These are phyloP conservation scores for Panurus biarmicus DNA, from an alignment of 2,113 vertebrate genomes.

Conservation along the genomic window DNA sequence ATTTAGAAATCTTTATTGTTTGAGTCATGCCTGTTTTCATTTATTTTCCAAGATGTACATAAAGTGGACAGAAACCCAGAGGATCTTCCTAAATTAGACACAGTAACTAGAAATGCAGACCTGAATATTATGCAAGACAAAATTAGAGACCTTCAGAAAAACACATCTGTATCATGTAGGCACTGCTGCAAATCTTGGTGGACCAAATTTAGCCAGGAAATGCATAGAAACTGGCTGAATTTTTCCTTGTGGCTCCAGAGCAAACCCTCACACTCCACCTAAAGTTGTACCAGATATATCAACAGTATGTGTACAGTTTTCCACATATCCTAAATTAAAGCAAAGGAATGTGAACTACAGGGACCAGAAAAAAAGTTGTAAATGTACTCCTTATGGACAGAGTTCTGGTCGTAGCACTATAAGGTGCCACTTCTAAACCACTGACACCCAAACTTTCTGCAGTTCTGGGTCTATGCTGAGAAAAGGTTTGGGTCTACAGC, in stretches of 20 bases:
- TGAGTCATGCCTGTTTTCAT: constrained; percentile 5
- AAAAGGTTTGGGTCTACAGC: background rate
- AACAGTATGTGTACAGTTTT: background rate
- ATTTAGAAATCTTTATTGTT: constrained; percentile 1
- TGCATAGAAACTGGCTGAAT: background rate
- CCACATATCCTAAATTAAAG: background rate
- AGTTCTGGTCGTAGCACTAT: background rate
- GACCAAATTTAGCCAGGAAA: background rate
- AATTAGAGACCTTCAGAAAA: background rate
- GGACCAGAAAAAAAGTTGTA: background rate
- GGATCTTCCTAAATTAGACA: background rate
- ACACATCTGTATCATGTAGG: background rate
- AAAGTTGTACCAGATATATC: background rate
- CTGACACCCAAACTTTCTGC: background rate
- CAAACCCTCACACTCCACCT: background rate
- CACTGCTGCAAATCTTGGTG: background rate
- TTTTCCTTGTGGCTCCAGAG: background rate
- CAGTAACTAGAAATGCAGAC: background rate
- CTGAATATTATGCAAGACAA: background rate
- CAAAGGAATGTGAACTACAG: background rate
- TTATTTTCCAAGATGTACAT: background rate
- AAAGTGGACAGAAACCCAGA: background rate
- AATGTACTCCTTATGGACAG: background rate
- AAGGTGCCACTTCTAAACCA: background rate
- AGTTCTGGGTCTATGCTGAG: background rate